Conservation (phyloP, 2,888 invertebrate species). For the Ectemnius continuus region DNA sequence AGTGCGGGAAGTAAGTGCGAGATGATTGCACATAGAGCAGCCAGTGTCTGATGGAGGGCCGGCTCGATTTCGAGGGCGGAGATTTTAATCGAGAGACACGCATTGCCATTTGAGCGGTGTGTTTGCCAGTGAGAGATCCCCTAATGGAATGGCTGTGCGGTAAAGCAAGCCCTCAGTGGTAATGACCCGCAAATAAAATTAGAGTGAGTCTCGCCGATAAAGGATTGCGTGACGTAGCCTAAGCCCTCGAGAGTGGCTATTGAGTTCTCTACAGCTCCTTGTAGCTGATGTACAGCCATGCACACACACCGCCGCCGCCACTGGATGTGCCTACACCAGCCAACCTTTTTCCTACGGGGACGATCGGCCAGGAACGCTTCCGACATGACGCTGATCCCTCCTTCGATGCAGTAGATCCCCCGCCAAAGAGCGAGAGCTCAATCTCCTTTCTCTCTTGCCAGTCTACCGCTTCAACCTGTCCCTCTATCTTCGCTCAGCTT, state of each 20-base stretch:
- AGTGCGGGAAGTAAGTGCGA: too few species aligned
- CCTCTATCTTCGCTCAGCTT: slow-evolving; percentile 11
- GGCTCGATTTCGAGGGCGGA: neutral
- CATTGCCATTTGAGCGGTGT: neutral
- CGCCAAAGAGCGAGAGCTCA: too few species aligned
- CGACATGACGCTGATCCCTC: slow-evolving; percentile 27
- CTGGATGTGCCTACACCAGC: too few species aligned
- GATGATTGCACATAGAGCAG: too few species aligned
- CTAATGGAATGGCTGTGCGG: slow-evolving; percentile 41
- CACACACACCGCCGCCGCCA: too few species aligned
- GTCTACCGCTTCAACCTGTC: neutral
- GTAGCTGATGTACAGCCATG: slow-evolving; percentile 65
- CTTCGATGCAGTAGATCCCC: neutral
- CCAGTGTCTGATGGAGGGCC: too few species aligned
- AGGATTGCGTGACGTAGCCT: slow-evolving; percentile 59
- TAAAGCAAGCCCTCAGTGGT: slow-evolving; percentile 14
- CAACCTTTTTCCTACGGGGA: too few species aligned
- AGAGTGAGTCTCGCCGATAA: slow-evolving; percentile 53
- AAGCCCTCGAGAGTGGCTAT: slow-evolving; percentile 55
- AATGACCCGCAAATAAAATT: slow-evolving; percentile 58
- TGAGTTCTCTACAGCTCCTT: slow-evolving; percentile 64
- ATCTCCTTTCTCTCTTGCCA: too few species aligned
- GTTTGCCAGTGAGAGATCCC: neutral
- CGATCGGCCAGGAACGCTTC: too few species aligned
- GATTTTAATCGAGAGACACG: neutral